Evolutionary conservation across 2,113 vertebrate genomes (phyloP).

Genomic region (Nasalis larvatus): DNA sequence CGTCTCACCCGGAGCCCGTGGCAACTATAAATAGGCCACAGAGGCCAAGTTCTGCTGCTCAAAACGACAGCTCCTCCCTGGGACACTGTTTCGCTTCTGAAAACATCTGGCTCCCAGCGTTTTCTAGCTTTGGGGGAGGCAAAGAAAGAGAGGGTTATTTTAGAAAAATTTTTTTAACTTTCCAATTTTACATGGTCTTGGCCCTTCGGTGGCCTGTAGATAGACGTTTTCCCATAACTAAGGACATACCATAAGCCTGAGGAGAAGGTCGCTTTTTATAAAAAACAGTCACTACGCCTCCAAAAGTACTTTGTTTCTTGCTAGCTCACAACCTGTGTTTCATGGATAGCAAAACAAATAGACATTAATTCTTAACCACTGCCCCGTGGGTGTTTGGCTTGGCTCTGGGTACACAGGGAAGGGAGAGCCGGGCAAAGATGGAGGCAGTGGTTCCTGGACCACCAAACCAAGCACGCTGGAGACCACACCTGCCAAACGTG

Average conservation of each 20-base stretch:
- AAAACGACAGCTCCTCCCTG: conserved; percentile 22
- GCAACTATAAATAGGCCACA: background rate
- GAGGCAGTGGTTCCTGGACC: too few relatives aligned
- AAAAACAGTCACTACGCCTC: background rate
- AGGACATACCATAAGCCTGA: background rate
- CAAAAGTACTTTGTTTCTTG: background rate
- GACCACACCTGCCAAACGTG: background rate
- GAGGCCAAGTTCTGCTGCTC: background rate
- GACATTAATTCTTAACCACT: background rate
- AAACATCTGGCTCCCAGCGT: background rate
- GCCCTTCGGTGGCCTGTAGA: background rate
- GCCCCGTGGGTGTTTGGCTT: background rate
- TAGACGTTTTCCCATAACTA: background rate
- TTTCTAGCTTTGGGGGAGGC: conserved; percentile 48
- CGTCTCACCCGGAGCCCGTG: accelerated
- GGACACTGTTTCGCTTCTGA: conserved; percentile 19
- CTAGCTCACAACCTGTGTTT: background rate
- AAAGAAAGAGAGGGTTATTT: conserved; percentile 34
- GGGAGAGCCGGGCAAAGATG: background rate
- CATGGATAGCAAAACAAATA: background rate
- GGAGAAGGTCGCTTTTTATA: background rate
- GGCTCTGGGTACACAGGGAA: background rate
- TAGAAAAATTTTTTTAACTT: background rate
- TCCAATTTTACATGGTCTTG: conserved; percentile 32
- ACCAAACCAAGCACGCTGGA: background rate